Percentiles rank a stretch among this genome's conserved stretches.
Conservation (phyloP, 1,140 invertebrate species). For the Drosophila arawakana region DNA sequence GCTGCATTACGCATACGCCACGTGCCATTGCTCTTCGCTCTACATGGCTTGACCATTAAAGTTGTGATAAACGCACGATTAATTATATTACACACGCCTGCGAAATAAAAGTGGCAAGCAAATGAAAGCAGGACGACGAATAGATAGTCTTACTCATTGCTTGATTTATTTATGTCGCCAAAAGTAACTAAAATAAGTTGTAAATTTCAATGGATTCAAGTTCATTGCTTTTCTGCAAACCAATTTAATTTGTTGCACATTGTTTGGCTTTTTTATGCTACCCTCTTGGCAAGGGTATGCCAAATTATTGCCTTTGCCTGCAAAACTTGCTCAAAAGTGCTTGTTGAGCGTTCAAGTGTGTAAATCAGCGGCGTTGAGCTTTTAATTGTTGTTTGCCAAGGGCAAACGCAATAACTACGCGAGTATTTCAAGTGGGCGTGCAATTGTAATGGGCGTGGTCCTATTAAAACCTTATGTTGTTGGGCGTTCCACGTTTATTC, state of each 20-base stretch:
- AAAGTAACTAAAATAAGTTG: too few relatives aligned
- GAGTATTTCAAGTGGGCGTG: constrained; percentile 33
- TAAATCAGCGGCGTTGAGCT: constrained; percentile 61
- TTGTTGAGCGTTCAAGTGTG: constrained; percentile 62
- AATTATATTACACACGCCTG: constrained; percentile 67
- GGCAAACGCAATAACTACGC: constrained; percentile 13
- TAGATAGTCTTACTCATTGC: background rate
- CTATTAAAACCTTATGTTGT: constrained; percentile 64
- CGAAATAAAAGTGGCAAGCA: background rate
- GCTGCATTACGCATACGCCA: constrained; percentile 55
- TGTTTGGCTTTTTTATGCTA: background rate
- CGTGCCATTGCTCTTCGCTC: constrained; percentile 5
- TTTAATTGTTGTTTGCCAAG: constrained; percentile 73
- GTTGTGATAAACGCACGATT: constrained; percentile 62
- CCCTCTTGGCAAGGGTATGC: constrained; percentile 7
- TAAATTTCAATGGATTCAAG: background rate
- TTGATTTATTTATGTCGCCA: too few relatives aligned
- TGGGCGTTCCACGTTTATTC: constrained; percentile 6
- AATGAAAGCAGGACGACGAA: background rate
- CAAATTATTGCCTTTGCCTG: constrained; percentile 59
- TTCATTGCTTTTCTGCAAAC: background rate
- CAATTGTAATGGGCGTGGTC: constrained; percentile 16
- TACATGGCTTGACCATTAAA: constrained; percentile 63
- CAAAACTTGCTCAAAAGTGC: constrained; percentile 61
- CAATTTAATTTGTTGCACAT: constrained; percentile 2